Conservation (phyloP, 1,140 invertebrate species). For the Diploscapter pachys region DNA sequence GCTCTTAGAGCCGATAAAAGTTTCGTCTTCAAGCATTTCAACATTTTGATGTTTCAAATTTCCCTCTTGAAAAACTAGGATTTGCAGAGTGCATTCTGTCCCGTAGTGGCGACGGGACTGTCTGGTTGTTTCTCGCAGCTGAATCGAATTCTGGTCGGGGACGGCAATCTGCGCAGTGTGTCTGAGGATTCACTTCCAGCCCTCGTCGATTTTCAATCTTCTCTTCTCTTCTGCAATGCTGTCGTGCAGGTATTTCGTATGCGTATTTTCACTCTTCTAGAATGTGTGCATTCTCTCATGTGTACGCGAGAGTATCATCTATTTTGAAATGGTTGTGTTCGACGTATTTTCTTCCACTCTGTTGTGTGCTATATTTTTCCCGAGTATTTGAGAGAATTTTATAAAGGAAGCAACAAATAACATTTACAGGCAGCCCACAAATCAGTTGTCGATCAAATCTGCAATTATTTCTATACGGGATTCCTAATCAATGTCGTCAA, state of each 20-base stretch:
- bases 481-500: conserved; percentile 90
- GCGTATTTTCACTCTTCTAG: too few relatives aligned
- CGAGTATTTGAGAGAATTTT: too few relatives aligned
- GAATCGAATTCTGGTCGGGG: conserved; percentile 61
- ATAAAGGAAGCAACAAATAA: too few relatives aligned
- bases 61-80: not conserved
- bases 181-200: conserved; percentile 68
- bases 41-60: too few relatives aligned
- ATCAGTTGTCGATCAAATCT: conserved; percentile 66
- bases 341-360: conserved; percentile 30
- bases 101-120: conserved; percentile 74
- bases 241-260: conserved; percentile 70
- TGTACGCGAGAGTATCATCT: too few relatives aligned
- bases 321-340: too few relatives aligned
- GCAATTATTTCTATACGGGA: conserved; percentile 87
- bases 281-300: too few relatives aligned
- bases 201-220: conserved; percentile 82
- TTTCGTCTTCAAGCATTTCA: too few relatives aligned
- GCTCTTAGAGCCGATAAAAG: too few relatives aligned
- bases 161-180: conserved; percentile 21
- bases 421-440: conserved; percentile 20
- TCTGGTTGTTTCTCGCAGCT: conserved; percentile 87
- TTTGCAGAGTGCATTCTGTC: conserved; percentile 80
- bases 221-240: conserved; percentile 92
- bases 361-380: not conserved